A percentile compares a stretch with the other conserved stretches of the same genome.
Conservation (phyloP, 2,888 invertebrate genomes). For the Stenodera caucasica region DNA sequence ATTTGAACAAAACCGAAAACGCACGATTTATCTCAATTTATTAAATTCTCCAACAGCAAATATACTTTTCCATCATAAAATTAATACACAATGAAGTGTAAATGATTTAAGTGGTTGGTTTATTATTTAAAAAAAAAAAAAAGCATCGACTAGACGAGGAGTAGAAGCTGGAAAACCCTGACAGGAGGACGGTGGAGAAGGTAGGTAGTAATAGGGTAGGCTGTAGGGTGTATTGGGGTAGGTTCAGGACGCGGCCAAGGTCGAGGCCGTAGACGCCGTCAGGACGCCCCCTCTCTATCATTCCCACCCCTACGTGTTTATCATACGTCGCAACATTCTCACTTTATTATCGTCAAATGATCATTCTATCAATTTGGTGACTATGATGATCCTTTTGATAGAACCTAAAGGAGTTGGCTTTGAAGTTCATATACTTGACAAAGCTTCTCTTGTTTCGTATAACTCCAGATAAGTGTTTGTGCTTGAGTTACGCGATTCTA, state of each 20-base stretch:
- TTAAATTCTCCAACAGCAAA: no score
- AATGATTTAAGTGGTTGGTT: no score
- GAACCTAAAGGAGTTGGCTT: background rate
- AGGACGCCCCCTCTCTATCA: background rate
- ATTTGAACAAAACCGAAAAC: background rate
- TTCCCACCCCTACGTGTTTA: constrained; percentile 20
- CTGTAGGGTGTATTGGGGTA: constrained; percentile 34
- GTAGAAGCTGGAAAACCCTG: background rate
- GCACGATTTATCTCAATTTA: background rate
- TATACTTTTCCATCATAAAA: no score
- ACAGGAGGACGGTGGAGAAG: background rate
- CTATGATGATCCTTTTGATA: background rate
- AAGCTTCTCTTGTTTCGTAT: background rate
- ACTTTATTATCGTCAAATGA: background rate
- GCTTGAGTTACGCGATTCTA: background rate
- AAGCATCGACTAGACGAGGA: background rate
- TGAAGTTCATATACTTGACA: background rate
- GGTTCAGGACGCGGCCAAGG: constrained; percentile 40
- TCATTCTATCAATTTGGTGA: background rate
- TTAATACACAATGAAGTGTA: no score
- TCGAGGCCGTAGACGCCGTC: constrained; percentile 39
- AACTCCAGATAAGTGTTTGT: background rate
- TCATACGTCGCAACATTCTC: constrained; percentile 22
- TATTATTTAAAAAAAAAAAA: background rate
- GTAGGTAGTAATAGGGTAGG: constrained; percentile 8